Conservation (phyloP, 1,140 invertebrate species). For the Hestina assimilis region DNA sequence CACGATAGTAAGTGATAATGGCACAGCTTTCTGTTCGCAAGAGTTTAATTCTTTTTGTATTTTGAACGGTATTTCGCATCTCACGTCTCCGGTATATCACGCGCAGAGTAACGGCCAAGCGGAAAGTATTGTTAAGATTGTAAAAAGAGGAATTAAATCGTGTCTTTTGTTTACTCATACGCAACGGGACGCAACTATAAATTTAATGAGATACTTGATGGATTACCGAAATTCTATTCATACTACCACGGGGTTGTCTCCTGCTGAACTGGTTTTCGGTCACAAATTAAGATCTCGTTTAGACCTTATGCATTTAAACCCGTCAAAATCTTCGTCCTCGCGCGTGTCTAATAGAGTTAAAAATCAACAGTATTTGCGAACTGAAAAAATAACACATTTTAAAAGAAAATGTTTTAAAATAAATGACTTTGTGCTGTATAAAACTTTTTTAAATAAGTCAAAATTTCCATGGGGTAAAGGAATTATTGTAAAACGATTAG, state of each 20-base stretch:
- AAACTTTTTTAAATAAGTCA: slow-evolving; percentile 16
- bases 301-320: slow-evolving; percentile 25
- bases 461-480: slow-evolving; percentile 22
- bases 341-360: background rate
- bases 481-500: background rate
- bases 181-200: background rate
- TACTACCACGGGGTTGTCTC: slow-evolving; percentile 15
- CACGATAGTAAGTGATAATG: slow-evolving; percentile 39
- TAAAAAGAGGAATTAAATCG: slow-evolving; percentile 22
- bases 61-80: background rate
- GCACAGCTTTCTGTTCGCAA: slow-evolving; percentile 27
- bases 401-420: background rate
- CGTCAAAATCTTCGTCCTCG: slow-evolving; percentile 14
- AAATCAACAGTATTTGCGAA: slow-evolving; percentile 27
- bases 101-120: slow-evolving; percentile 31
- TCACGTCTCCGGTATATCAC: slow-evolving; percentile 14
- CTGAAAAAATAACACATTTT: background rate
- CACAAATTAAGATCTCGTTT: slow-evolving; percentile 26
- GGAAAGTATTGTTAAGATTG: slow-evolving; percentile 33
- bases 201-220: slow-evolving; percentile 26
- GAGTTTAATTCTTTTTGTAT: background rate
- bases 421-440: slow-evolving; percentile 18
- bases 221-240: slow-evolving; percentile 26
- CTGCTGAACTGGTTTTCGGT: slow-evolving; percentile 33
- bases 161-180: slow-evolving; percentile 9